phyloP scores from a whole-genome alignment of 2,113 vertebrate species.

The Monarcha castaneiventris region DNA sequence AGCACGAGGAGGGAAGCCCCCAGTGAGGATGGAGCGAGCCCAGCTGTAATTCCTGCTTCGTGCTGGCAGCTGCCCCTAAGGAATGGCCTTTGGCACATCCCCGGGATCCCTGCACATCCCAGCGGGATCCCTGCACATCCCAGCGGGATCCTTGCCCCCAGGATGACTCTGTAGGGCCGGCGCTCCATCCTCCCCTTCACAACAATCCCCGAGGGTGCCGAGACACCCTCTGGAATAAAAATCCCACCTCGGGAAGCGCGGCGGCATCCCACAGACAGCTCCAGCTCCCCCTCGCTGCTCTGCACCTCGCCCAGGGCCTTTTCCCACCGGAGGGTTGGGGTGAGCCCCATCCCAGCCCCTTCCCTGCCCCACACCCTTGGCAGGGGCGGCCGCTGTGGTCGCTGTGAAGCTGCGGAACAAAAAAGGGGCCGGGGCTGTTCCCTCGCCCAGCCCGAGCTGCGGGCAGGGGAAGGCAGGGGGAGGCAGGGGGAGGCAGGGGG shows the following conservation, averaged over 20 bases:
- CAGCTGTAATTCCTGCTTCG: background rate
- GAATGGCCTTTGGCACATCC: background rate
- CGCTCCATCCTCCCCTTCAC: background rate
- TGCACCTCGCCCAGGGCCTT: background rate
- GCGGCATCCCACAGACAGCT: background rate
- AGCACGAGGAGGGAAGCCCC: background rate
- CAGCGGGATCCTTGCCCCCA: background rate
- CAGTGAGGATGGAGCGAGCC: background rate
- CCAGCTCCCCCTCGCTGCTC: background rate
- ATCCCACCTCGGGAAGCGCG: background rate
- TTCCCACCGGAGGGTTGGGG: background rate
- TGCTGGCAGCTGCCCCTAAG: background rate
- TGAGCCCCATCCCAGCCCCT: background rate
- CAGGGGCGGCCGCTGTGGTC: background rate
- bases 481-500: background rate
- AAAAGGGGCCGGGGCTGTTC: background rate
- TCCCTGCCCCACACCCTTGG: background rate
- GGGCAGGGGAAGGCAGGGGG: constrained; percentile 22
- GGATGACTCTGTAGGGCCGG: accelerated
- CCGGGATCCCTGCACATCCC: too few relatives aligned
- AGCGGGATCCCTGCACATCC: too few relatives aligned
- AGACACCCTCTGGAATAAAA: background rate
- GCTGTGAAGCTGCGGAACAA: background rate
- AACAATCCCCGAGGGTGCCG: background rate
- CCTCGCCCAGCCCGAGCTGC: background rate